phyloP scores from a whole-genome alignment of 2,888 invertebrate genomes.

The Drosophila stalkeri region DNA sequence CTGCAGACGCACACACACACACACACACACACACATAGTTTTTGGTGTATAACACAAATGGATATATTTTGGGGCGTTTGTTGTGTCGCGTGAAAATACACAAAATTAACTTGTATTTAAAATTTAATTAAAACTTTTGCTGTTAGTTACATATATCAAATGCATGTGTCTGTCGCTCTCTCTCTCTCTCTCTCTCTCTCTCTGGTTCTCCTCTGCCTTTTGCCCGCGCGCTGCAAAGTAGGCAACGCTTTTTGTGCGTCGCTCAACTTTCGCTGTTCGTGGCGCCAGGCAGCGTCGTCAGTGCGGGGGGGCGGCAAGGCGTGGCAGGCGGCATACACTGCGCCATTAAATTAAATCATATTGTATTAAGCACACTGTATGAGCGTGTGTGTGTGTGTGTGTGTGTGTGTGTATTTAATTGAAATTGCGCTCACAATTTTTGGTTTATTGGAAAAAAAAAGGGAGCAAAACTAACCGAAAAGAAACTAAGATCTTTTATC shows the following conservation, averaged over 20 bases:
- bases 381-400: slow-evolving; percentile 4
- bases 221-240: slow-evolving; percentile 48
- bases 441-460: slow-evolving; percentile 63
- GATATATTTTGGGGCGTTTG: slow-evolving; percentile 50
- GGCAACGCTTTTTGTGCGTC: slow-evolving; percentile 50
- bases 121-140: slow-evolving; percentile 79
- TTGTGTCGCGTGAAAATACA: slow-evolving; percentile 67
- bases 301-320: background rate
- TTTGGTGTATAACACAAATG: slow-evolving; percentile 47
- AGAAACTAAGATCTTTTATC: background rate
- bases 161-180: slow-evolving; percentile 18
- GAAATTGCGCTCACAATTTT: slow-evolving; percentile 68
- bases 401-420: slow-evolving; percentile 56
- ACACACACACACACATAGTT: slow-evolving; percentile 32
- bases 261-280: slow-evolving; percentile 42
- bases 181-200: slow-evolving; percentile 8
- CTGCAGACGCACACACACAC: slow-evolving; percentile 31
- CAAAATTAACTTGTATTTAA: slow-evolving; percentile 81
- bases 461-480: background rate
- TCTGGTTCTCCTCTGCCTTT: slow-evolving; percentile 1
- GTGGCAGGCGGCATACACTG: slow-evolving; percentile 40
- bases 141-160: slow-evolving; percentile 65
- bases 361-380: slow-evolving; percentile 52
- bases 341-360: slow-evolving; percentile 71
- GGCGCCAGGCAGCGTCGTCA: background rate